A percentile compares a stretch with the other conserved stretches of the same genome.
phyloP scores from a whole-genome alignment of 2,888 invertebrate genomes.

The Clistopyga incitator region DNA sequence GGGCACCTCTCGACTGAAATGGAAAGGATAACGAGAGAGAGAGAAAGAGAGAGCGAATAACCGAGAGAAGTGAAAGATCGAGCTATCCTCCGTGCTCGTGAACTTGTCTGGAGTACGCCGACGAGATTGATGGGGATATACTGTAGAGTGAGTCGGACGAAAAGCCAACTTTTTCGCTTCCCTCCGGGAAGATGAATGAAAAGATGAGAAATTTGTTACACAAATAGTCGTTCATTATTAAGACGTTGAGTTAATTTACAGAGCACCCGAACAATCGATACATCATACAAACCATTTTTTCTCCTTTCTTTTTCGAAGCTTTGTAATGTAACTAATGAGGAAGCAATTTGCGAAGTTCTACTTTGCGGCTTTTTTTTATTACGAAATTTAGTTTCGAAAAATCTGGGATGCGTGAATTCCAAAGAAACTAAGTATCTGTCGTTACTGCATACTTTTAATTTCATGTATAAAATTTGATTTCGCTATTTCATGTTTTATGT shows the following conservation, averaged over 20 bases:
- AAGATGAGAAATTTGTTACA: neutral
- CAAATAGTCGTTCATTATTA: constrained; percentile 9
- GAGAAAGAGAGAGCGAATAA: constrained; percentile 18
- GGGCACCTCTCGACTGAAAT: constrained; percentile 49
- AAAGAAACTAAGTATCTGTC: no score
- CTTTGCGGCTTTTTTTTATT: no score
- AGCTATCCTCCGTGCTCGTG: constrained; percentile 39
- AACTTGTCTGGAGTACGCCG: constrained; percentile 53
- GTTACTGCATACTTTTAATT: no score
- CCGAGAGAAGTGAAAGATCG: constrained; percentile 11
- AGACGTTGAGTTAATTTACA: neutral
- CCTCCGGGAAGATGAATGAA: neutral
- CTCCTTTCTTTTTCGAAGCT: no score
- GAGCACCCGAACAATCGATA: no score
- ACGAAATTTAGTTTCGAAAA: no score
- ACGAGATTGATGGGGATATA: constrained; percentile 13
- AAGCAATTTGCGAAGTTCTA: no score
- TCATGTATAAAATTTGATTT: no score
- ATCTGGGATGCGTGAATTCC: no score
- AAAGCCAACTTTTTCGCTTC: neutral
- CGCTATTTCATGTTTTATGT: no score
- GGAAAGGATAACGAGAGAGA: constrained; percentile 62
- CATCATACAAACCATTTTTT: no score
- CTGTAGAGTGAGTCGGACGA: neutral
- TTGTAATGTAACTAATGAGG: no score